A percentile compares a stretch with the other conserved stretches of the same genome.
Conservation (phyloP, 2,888 invertebrate species). For the Chloroclystis v-ata region DNA sequence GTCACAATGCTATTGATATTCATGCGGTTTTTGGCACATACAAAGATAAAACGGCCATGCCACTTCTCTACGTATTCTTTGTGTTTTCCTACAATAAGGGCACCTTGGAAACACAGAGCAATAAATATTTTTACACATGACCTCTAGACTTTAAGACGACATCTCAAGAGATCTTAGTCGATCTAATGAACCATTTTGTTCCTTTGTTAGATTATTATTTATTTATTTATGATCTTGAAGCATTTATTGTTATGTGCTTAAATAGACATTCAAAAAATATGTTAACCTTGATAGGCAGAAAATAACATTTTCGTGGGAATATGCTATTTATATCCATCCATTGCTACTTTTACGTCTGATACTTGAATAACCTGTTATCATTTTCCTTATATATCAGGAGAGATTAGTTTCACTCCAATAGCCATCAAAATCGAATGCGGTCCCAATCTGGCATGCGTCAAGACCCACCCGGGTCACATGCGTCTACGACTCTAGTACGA, state of each 20-base stretch:
- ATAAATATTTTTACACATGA: background rate
- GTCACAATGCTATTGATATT: conserved; percentile 7
- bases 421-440: conserved; percentile 2
- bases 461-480: conserved; percentile 45
- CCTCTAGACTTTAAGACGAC: background rate
- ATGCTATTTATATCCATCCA: too few species aligned
- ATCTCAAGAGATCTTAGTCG: background rate
- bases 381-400: too few species aligned
- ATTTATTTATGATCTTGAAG: too few species aligned
- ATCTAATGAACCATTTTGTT: background rate
- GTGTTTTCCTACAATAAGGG: background rate
- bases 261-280: too few species aligned
- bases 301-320: too few species aligned
- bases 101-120: background rate
- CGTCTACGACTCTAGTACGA: conserved; percentile 44
- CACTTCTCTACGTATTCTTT: background rate
- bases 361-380: too few species aligned
- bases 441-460: conserved; percentile 39
- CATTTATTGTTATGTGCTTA: too few species aligned
- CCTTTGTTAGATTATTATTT: too few species aligned
- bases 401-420: too few species aligned
- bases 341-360: too few species aligned
- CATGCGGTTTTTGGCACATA: conserved; percentile 2
- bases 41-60: background rate
- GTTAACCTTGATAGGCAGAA: too few species aligned